Base-by-base conservation (phyloP, 2,888 invertebrate genomes). In the Lysandra coridon region DNA sequence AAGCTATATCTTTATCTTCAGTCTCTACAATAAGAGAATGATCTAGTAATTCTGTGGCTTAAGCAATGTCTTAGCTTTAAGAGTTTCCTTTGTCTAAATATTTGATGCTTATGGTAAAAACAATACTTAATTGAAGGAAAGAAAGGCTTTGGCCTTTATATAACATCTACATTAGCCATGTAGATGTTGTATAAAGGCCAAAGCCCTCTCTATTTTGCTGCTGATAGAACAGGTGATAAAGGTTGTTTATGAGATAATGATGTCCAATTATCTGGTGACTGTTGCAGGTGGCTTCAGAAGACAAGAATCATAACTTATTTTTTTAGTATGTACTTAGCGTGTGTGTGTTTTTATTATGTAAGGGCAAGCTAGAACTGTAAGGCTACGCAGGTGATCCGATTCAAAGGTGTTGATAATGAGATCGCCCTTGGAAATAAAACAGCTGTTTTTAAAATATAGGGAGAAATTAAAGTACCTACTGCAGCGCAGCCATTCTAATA, bases 341-440 rank as follows among this genome's bases (percentile, higher is more conserved):
- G 23, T 23, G 23, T 23, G 23, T 23, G 23, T 23, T 23, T 23
- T 23, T 23, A 23, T 23, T 23, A 23, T 23, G 23, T 2, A 44
- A 10, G 74, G 40, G 44, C 7, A 44, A 49, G 23, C 49, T 75
- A 4, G 12, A 3, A 2, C 44, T n/a, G 0, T 49, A 74, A 44
- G 74, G 33, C 5, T 23, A 49, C 14, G 57, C 76, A 76, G 57
- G 76, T 76, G 76, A 12, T 33, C 23, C 76, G 33, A 57, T 76
- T 76, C 30, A 76, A 33, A 76, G 76, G 76, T 33, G 53, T 57
- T 14, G 76, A 76, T 76, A 7, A 53, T 33, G 33, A 17, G 30
- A 57, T 4, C 53, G 57, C 23, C 17, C 76, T 57, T 76, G 23
- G 23, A 74, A 6, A 4, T 44, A 5, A 30, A 30, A 76, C 76